Percentiles rank a stretch among this genome's conserved stretches.
These are phyloP conservation scores for Myiagra hebetior DNA, from an alignment of 2,113 vertebrate genomes.

Conservation along the genomic window DNA sequence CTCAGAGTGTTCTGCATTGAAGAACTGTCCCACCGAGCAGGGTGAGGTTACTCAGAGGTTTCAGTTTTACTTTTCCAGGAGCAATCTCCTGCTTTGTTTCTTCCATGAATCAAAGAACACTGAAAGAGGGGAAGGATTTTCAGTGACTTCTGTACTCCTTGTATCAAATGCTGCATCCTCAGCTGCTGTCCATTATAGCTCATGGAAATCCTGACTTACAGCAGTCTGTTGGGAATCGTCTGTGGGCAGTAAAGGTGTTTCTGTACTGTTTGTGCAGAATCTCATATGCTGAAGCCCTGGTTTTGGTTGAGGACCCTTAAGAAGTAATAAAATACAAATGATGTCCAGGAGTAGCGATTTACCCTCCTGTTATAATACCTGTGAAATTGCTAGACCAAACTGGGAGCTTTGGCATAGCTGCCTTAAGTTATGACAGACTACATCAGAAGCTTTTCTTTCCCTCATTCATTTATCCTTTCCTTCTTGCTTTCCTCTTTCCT, in stretches of 20 bases:
- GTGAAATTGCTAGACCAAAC: constrained; percentile 34
- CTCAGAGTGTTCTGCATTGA: background rate
- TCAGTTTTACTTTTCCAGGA: background rate
- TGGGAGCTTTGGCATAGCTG: constrained; percentile 26
- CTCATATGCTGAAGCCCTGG: background rate
- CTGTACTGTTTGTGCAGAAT: background rate
- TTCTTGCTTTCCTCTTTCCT: background rate
- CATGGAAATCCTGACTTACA: background rate
- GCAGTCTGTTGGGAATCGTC: background rate
- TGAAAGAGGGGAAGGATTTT: background rate
- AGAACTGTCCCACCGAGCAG: background rate
- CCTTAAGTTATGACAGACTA: constrained; percentile 25
- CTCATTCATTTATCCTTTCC: constrained; percentile 4
- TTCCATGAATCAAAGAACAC: background rate
- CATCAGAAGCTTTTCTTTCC: constrained; percentile 27
- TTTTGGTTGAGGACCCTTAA: background rate
- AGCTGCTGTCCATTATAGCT: background rate
- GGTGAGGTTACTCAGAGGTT: background rate
- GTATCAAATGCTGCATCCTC: background rate
- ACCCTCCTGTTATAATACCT: constrained; percentile 22
- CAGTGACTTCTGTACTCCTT: background rate
- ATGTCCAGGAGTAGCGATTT: background rate
- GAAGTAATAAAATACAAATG: constrained; percentile 1
- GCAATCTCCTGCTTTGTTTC: background rate
- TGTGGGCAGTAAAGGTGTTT: background rate